These are phyloP conservation scores for Apogon hyalosoma DNA, from an alignment of 2,797 vertebrate species.

Conservation along the genomic window DNA sequence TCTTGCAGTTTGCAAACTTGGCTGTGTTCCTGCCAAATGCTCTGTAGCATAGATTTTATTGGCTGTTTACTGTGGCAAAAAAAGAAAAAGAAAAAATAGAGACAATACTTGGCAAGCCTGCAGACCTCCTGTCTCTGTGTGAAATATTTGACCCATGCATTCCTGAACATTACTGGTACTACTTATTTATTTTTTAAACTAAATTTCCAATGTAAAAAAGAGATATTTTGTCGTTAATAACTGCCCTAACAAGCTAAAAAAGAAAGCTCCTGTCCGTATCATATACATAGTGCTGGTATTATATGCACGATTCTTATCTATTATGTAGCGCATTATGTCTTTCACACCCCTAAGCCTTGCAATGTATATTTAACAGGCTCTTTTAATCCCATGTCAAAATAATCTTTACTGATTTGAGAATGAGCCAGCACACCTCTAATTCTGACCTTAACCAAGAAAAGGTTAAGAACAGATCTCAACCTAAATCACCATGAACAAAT, in stretches of 20 bases:
- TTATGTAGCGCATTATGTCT: conserved; percentile 11
- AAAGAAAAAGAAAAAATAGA: neutral
- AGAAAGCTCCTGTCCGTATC: neutral
- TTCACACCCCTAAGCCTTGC: conserved; percentile 4
- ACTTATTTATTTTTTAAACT: neutral
- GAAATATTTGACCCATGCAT: conserved; percentile 5
- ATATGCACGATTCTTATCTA: neutral
- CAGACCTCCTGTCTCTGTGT: neutral
- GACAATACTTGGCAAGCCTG: neutral
- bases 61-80: neutral
- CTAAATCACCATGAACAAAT: conserved; percentile 39
- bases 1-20: conserved; percentile 23
- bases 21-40: conserved; percentile 8
- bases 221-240: conserved; percentile 1
- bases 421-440: conserved; percentile 16
- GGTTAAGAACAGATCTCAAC: conserved; percentile 25
- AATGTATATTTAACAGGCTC: conserved; percentile 1
- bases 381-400: conserved; percentile 23
- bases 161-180: neutral
- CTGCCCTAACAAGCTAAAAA: neutral
- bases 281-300: neutral
- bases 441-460: conserved; percentile 41
- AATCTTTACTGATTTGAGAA: conserved; percentile 16
- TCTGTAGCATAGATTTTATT: conserved; percentile 17
- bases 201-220: neutral